phyloP scores from a whole-genome alignment of 2,797 vertebrate species.

The Manis pentadactyla region DNA sequence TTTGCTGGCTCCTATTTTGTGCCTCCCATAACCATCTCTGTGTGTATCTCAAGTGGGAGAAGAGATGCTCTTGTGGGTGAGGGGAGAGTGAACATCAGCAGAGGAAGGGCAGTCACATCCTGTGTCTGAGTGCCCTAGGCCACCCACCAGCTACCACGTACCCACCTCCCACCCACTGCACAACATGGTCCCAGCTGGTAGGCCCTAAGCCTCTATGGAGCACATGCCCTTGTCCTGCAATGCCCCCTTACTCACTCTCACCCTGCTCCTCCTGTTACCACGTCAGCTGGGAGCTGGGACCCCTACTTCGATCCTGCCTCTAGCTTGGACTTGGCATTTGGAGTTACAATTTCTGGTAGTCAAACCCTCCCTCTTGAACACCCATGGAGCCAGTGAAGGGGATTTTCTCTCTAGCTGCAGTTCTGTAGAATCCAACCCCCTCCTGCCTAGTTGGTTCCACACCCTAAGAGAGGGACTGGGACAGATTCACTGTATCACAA shows the following conservation, averaged over 20 bases:
- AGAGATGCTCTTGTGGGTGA: background rate
- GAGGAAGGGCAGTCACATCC: background rate
- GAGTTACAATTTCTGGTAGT: background rate
- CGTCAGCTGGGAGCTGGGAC: background rate
- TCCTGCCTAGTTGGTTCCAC: background rate
- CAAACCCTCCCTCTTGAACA: background rate
- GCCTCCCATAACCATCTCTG: background rate
- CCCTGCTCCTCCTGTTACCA: background rate
- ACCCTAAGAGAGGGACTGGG: background rate
- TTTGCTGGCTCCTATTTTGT: background rate
- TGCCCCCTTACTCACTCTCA: background rate
- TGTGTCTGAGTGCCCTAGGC: background rate
- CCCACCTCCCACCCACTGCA: background rate
- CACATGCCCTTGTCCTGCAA: background rate
- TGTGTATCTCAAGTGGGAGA: background rate
- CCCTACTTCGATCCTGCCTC: background rate
- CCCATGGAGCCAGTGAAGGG: background rate
- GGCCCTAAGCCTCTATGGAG: background rate
- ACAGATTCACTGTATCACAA: background rate
- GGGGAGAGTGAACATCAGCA: rapidly evolving
- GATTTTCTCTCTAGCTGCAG: background rate
- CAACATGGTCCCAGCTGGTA: background rate
- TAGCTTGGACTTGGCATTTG: background rate
- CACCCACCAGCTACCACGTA: background rate
- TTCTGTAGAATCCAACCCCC: background rate